Evolutionary conservation across 2,888 invertebrate species (phyloP), one percentile per base, ranked within the genome.

Genomic region (Drosophila bunnanda): DNA sequence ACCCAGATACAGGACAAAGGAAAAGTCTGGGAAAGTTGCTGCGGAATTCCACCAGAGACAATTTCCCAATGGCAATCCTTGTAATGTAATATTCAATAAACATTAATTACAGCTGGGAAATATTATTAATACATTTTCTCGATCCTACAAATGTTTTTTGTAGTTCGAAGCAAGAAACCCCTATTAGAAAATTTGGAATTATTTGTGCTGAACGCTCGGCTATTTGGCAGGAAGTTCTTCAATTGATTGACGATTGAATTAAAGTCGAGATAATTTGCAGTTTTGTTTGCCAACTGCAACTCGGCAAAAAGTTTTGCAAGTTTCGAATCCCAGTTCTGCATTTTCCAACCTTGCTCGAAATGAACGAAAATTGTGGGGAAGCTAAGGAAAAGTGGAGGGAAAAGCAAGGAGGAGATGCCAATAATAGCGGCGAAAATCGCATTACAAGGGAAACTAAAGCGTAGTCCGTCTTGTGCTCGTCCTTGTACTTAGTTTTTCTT

Each of bases 391-490:
- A 20, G 28, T 20, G 30, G 6, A 0, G 0, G 28, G 34, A 17
- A 25, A 56, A 32, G 22, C 59, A 32, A 10, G 22, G 9, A 30
- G 59, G 58, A 61, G 67, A 50, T 58, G 56, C 43, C 56, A 58
- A 73, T 53, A 39, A 56, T 38, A 50, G 30, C 54, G 55, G 70
- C 60, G 71, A 75, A 75, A 75, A 76, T 75, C 75, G 72, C 64
- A 71, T 75, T 75, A 70, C 76, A 76, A 41, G 64, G 41, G 25
- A 71, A 70, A 69, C 58, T 55, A 34, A 52, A 36, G 38, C 50
- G 28, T n/a, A 44, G 20, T 57, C 57, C 56, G 56, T 39, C 22
- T 41, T 41, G n/a, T 17, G n/a, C 22, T 64, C 30, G 62, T 53
- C 62, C 34, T 30, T 48, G 48, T 28, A 15, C 36, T 20, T 20